A percentile compares a stretch with the other conserved stretches of the same genome.
Conservation (phyloP, 1,140 invertebrate species). For the Pseudomyrmex dendroicus region DNA sequence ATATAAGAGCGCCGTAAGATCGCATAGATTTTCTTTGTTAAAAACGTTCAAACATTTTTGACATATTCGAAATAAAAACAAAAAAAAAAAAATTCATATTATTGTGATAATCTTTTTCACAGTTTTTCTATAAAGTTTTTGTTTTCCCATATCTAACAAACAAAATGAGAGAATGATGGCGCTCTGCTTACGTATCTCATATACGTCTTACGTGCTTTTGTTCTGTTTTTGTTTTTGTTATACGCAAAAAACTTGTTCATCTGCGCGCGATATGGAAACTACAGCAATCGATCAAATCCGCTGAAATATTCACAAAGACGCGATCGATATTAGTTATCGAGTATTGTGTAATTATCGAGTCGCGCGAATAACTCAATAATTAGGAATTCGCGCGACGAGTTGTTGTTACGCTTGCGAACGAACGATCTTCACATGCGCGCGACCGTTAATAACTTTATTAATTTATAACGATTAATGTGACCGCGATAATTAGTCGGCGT, state of each 20-base stretch:
- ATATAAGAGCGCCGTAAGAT: constrained; percentile 3
- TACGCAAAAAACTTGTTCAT: background rate
- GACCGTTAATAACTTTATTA: constrained; percentile 51
- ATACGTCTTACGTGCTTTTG: background rate
- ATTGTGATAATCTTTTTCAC: too few relatives aligned
- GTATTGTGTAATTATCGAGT: constrained; percentile 29
- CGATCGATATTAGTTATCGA: constrained; percentile 32
- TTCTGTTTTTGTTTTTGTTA: background rate
- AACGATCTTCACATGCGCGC: constrained; percentile 31
- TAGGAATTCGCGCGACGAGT: constrained; percentile 50
- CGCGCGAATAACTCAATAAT: constrained; percentile 36
- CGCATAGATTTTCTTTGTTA: background rate
- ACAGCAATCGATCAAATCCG: constrained; percentile 10
- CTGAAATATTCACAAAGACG: constrained; percentile 42
- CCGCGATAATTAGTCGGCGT: constrained; percentile 45
- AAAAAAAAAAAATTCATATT: background rate
- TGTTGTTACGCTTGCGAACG: constrained; percentile 19
- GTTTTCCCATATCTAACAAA: too few relatives aligned
- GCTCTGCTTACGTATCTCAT: background rate
- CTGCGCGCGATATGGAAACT: background rate
- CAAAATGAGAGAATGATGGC: too few relatives aligned
- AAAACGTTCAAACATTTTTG: background rate
- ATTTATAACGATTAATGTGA: constrained; percentile 57
- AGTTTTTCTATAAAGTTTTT: too few relatives aligned
- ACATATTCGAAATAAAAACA: background rate